Conservation (phyloP, 2,888 invertebrate genomes). For the Acronicta psi region DNA sequence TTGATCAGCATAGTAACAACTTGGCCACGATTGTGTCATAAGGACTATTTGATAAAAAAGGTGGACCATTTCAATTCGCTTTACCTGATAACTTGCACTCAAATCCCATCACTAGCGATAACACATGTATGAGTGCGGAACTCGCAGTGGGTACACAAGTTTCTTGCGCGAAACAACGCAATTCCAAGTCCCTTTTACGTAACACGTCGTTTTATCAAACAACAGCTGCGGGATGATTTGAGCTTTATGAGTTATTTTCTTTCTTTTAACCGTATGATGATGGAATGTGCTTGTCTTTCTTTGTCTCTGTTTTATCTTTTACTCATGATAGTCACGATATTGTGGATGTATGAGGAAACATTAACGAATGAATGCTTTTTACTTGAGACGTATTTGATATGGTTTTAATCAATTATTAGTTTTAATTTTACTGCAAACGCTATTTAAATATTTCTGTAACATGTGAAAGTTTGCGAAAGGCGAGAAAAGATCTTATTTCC, state of each 20-base stretch:
- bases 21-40: too few relatives aligned
- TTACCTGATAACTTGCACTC: slow-evolving; percentile 46
- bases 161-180: slow-evolving; percentile 74
- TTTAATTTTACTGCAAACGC: too few relatives aligned
- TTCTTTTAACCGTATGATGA: slow-evolving; percentile 59
- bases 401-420: too few relatives aligned
- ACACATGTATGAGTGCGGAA: slow-evolving; percentile 55
- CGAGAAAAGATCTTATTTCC: too few relatives aligned
- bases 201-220: slow-evolving; percentile 71
- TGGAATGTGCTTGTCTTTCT: too few relatives aligned
- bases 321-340: too few relatives aligned
- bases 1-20: too few relatives aligned
- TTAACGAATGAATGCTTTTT: slow-evolving; percentile 5
- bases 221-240: slow-evolving; percentile 64
- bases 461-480: too few relatives aligned
- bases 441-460: too few relatives aligned
- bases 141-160: slow-evolving; percentile 66
- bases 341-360: too few relatives aligned
- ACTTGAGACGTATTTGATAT: not conserved
- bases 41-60: too few relatives aligned
- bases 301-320: too few relatives aligned
- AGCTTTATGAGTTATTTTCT: slow-evolving; percentile 68
- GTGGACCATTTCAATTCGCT: slow-evolving; percentile 1
- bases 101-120: slow-evolving; percentile 44
- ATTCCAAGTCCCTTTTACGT: slow-evolving; percentile 74